Conservation (phyloP, 2,888 invertebrate genomes). For the Theristus sp. region DNA sequence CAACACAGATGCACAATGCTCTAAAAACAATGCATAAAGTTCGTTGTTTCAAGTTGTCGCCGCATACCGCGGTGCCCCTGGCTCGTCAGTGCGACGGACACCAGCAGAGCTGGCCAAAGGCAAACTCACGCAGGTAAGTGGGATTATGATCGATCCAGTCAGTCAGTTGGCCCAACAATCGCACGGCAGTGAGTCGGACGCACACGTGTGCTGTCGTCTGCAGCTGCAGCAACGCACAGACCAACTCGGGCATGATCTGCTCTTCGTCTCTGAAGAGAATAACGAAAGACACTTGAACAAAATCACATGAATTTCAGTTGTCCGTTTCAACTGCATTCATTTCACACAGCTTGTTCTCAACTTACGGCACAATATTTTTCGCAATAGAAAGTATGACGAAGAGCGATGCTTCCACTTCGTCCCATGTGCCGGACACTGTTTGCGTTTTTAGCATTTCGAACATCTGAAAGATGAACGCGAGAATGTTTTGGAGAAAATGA, state of each 20-base stretch:
- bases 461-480: slow-evolving; percentile 31
- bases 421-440: slow-evolving; percentile 55
- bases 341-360: too few relatives aligned
- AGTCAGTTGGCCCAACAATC: slow-evolving; percentile 41
- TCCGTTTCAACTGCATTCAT: too few relatives aligned
- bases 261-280: slow-evolving; percentile 55
- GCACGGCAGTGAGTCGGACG: slow-evolving; percentile 66
- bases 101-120: too few relatives aligned
- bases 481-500: too few relatives aligned
- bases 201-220: slow-evolving; percentile 63
- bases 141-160: slow-evolving; percentile 86
- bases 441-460: slow-evolving; percentile 43
- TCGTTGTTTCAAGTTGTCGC: too few relatives aligned
- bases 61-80: too few relatives aligned
- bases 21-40: too few relatives aligned
- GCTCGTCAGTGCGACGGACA: too few relatives aligned
- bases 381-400: slow-evolving; percentile 88
- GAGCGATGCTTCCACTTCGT: slow-evolving; percentile 73
- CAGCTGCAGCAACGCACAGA: slow-evolving; percentile 67
- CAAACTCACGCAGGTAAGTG: slow-evolving; percentile 50
- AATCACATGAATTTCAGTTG: too few relatives aligned
- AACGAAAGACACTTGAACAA: background rate
- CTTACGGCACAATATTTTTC: slow-evolving; percentile 80
- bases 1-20: too few relatives aligned
- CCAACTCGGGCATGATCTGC: slow-evolving; percentile 74